These are phyloP conservation scores for Tetranychus piercei DNA, from an alignment of 2,888 invertebrate genomes.

Conservation along the genomic window DNA sequence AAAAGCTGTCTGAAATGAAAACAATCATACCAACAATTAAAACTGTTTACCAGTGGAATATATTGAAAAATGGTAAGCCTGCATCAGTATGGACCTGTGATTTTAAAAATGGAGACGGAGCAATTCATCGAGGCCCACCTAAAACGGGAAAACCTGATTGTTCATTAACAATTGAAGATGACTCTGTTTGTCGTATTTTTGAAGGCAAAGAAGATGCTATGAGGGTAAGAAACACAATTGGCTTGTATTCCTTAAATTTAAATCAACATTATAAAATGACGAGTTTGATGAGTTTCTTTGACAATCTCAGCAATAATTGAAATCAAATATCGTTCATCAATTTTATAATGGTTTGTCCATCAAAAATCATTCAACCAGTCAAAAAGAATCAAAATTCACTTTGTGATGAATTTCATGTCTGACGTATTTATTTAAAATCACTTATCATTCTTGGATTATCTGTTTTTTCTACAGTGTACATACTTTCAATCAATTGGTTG, in stretches of 20 bases:
- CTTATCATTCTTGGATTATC: too few relatives aligned
- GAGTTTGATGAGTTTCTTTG: too few relatives aligned
- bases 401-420: too few relatives aligned
- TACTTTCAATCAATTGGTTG: neutral
- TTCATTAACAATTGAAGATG: slow-evolving; percentile 63
- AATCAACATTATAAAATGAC: too few relatives aligned
- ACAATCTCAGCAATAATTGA: too few relatives aligned
- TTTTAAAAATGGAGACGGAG: slow-evolving; percentile 48
- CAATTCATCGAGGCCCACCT: slow-evolving; percentile 56
- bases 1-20: slow-evolving; percentile 14
- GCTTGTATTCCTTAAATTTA: too few relatives aligned
- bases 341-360: too few relatives aligned
- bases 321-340: too few relatives aligned
- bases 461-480: neutral
- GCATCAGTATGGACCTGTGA: slow-evolving; percentile 74
- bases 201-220: slow-evolving; percentile 36
- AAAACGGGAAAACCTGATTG: slow-evolving; percentile 56
- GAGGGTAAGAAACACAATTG: slow-evolving; percentile 25
- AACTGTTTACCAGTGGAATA: slow-evolving; percentile 64
- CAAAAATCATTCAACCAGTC: too few relatives aligned
- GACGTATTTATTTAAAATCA: too few relatives aligned
- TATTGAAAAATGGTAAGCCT: slow-evolving; percentile 59
- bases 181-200: slow-evolving; percentile 56
- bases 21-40: slow-evolving; percentile 57
- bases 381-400: too few relatives aligned